A percentile compares a stretch with the other conserved stretches of the same genome.
Evolutionary conservation across 2,797 vertebrate genomes (phyloP).

Genomic region (Trichosurus vulpecula): DNA sequence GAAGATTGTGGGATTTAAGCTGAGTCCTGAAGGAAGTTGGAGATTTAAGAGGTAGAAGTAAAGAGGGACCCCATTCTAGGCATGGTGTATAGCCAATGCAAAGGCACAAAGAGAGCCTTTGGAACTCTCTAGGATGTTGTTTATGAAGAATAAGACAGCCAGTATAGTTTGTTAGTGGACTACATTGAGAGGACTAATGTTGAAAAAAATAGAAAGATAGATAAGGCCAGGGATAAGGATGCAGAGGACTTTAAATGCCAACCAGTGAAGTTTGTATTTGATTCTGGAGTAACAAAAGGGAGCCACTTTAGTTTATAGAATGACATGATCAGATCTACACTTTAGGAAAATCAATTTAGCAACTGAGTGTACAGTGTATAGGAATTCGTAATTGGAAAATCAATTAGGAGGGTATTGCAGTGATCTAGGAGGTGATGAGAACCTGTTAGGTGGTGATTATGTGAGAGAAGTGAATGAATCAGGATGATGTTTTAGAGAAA

Average conservation of each 20-base stretch:
- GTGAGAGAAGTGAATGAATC: not conserved
- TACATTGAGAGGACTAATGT: not conserved
- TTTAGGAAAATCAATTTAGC: not conserved
- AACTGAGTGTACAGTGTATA: not conserved
- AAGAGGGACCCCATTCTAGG: too few species aligned
- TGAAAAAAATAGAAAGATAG: not conserved
- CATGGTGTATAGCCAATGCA: too few species aligned
- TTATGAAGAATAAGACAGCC: not conserved
- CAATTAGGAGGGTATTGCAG: not conserved
- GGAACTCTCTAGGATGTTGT: not conserved
- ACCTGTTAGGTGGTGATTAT: not conserved
- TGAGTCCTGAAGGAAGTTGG: too few species aligned
- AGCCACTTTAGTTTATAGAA: not conserved
- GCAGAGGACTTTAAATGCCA: not conserved
- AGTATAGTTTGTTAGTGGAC: not conserved
- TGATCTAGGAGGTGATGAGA: not conserved
- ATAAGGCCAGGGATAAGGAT: not conserved
- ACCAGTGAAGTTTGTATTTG: not conserved
- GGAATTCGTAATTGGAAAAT: not conserved
- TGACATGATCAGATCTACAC: not conserved
- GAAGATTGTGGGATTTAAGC: too few species aligned
- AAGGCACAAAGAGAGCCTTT: not conserved
- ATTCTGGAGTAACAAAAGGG: not conserved
- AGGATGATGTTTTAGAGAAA: not conserved
- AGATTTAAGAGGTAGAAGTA: too few species aligned